These are phyloP conservation scores for Pectinophora gossypiella DNA, from an alignment of 1,140 invertebrate species.

Conservation along the genomic window DNA sequence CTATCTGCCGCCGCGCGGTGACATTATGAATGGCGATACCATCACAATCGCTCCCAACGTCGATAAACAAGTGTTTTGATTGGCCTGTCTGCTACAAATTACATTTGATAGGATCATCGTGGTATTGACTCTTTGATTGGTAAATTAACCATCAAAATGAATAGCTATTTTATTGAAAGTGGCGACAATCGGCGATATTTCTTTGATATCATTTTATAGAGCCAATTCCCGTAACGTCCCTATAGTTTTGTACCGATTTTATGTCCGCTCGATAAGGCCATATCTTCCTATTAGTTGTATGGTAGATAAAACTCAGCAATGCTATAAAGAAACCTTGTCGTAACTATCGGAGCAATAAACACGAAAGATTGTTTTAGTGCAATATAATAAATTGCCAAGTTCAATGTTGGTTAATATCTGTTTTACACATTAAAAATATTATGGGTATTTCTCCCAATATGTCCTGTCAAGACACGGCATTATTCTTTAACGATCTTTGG, in stretches of 20 bases:
- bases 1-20: slow-evolving; percentile 36
- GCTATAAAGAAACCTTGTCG: slow-evolving; percentile 33
- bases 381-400: neutral
- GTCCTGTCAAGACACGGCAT: too few relatives aligned
- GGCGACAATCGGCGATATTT: slow-evolving; percentile 12
- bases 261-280: slow-evolving; percentile 49
- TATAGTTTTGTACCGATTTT: slow-evolving; percentile 54
- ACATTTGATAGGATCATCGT: slow-evolving; percentile 43
- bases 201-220: slow-evolving; percentile 23
- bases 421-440: slow-evolving; percentile 11
- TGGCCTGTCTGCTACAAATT: slow-evolving; percentile 51
- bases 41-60: slow-evolving; percentile 31
- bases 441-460: too few relatives aligned
- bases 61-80: slow-evolving; percentile 68
- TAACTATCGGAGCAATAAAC: slow-evolving; percentile 1
- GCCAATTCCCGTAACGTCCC: slow-evolving; percentile 16
- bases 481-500: too few relatives aligned
- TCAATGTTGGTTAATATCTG: neutral
- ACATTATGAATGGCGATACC: slow-evolving; percentile 45
- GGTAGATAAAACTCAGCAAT: slow-evolving; percentile 56
- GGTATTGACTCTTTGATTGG: slow-evolving; percentile 6
- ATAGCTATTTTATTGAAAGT: neutral
- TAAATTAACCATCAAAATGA: slow-evolving; percentile 9
- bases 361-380: neutral
- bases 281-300: slow-evolving; percentile 52